phyloP scores from a whole-genome alignment of 2,888 invertebrate species.

The Zaprionus bogoriensis region DNA sequence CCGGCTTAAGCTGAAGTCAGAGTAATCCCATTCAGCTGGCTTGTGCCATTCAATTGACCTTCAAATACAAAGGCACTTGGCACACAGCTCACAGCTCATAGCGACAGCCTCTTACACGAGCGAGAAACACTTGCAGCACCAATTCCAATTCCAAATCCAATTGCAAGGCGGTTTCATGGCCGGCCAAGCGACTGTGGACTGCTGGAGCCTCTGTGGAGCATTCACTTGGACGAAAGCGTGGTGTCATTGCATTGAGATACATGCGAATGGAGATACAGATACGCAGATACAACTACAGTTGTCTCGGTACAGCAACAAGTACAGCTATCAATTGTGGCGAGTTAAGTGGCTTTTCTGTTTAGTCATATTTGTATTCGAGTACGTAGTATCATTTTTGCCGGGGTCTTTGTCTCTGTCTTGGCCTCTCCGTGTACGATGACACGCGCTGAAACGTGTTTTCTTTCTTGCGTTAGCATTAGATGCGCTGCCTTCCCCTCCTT shows the following conservation, averaged over 20 bases:
- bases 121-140: constrained; percentile 42
- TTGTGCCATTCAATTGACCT: constrained; percentile 70
- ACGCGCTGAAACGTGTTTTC: constrained; percentile 72
- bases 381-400: constrained; percentile 31
- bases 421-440: constrained; percentile 66
- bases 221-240: constrained; percentile 61
- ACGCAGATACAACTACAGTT: constrained; percentile 15
- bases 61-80: constrained; percentile 52
- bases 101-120: constrained; percentile 29
- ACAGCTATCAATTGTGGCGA: constrained; percentile 53
- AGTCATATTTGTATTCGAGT: constrained; percentile 41
- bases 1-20: no score
- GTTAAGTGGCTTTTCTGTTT: constrained; percentile 70
- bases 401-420: constrained; percentile 76
- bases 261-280: constrained; percentile 7
- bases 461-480: constrained; percentile 42
- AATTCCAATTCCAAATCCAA: constrained; percentile 42
- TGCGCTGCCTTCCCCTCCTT: constrained; percentile 22
- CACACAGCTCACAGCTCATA: constrained; percentile 20
- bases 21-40: constrained; percentile 19
- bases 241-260: constrained; percentile 63
- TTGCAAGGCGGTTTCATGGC: constrained; percentile 74
- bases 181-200: constrained; percentile 63
- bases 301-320: constrained; percentile 26
- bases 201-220: constrained; percentile 39